Evolutionary conservation across 2,888 invertebrate species (phyloP), one percentile per base, ranked within the genome.

Genomic region (Masnerella sp.): DNA sequence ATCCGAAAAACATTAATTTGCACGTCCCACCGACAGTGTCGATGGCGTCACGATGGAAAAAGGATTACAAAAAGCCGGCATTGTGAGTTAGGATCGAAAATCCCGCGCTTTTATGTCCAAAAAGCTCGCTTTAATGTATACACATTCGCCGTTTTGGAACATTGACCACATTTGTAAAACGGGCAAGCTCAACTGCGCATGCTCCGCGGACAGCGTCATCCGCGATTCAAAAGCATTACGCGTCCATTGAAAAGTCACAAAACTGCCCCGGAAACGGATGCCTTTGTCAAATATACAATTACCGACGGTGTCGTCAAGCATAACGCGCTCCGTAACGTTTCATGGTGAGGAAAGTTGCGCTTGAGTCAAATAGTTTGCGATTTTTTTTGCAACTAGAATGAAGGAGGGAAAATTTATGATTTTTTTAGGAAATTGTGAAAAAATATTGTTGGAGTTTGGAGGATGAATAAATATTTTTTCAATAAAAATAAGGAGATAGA

Each of bases 241-340:
- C 43, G 38, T 43, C 34, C 59, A 65, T 52, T 59, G 59, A 65
- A 65, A 72, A 64, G 61, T 71, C 43, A 28, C 64, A 56, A 65
- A 65, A 42, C 64, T 72, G 51, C 34, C 32, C 58, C 45, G 64
- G 30, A 56, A 70, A 62, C 47, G 56, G 40, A 71, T 65, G 43
- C 64, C 61, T 71, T 71, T 64, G 64, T 62, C 58, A 43, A 45
- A 59, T 64, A 65, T 56, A 71, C 64, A 71, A 71, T 71, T 56
- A 64, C 54, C 28, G n/a, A 25, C 18, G 22, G 45, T 40, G 40
- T 34, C 32, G 51, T 28, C 22, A 22, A 59, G 52, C 52, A 38
- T 59, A 52, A 68, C 43, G 47, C 22, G 54, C 36, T 47, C 47
- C 56, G 65, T 65, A 47, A 65, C 47, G 49, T 65, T 65, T 54